Percentiles rank a stretch among this genome's conserved stretches.
Evolutionary conservation across 37 sponge, comb jelly and placozoan species (phyloP).

Genomic region (Diacarnus erythraeanus): DNA sequence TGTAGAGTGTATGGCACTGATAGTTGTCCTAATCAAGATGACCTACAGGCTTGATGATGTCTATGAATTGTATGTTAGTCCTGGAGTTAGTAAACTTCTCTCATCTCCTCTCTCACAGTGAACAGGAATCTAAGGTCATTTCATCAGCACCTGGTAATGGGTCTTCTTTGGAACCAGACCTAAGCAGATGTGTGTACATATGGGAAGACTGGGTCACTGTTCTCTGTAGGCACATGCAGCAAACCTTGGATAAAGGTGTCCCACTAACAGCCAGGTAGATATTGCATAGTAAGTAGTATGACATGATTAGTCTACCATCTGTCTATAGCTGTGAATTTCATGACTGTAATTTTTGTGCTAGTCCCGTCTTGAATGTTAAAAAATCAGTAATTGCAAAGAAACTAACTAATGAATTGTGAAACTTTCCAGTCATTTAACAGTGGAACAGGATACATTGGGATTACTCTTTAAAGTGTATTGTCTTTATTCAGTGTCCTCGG

Average conservation of each 20-base stretch:
- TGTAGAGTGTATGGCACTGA: conserved; percentile 41
- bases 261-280: conserved; percentile 19
- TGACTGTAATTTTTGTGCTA: too few species aligned
- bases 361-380: too few species aligned
- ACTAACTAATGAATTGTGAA: too few species aligned
- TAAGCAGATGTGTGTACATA: conserved; percentile 1
- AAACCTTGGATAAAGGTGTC: background rate
- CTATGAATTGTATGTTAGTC: conserved; percentile 44
- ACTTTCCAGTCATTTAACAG: too few species aligned
- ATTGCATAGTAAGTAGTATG: too few species aligned
- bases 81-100: background rate
- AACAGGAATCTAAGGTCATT: background rate
- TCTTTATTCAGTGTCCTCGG: too few species aligned
- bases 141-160: background rate
- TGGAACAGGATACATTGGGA: too few species aligned
- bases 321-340: too few species aligned
- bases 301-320: background rate
- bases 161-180: background rate
- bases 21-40: conserved; percentile 45
- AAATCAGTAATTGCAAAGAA: too few species aligned
- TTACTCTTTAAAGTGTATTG: too few species aligned
- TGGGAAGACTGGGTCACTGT: conserved; percentile 50
- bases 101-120: background rate
- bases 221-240: conserved; percentile 19
- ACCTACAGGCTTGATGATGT: conserved; percentile 54